A percentile compares a stretch with the other conserved stretches of the same genome.
Conservation (phyloP, 2,888 invertebrate genomes). For the Syritta pipiens region DNA sequence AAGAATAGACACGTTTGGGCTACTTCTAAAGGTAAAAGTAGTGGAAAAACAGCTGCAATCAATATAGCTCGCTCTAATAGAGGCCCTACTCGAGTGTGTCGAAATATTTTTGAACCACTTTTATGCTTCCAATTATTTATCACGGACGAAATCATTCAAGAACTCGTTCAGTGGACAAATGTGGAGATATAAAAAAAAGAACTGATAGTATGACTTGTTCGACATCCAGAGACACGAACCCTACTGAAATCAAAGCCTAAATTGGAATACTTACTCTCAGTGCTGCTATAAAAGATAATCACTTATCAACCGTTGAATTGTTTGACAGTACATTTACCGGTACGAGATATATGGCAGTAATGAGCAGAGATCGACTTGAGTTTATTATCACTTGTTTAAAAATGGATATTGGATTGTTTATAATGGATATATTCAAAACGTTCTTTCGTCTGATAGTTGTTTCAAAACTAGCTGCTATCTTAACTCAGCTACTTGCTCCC, state of each 20-base stretch:
- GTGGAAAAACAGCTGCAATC: conserved; percentile 27
- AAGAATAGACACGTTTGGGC: conserved; percentile 37
- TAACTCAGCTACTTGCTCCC: too few species aligned
- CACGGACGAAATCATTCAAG: conserved; percentile 39
- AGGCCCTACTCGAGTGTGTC: conserved; percentile 45
- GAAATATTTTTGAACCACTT: conserved; percentile 35
- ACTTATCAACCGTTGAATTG: conserved; percentile 68
- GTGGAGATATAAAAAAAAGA: conserved; percentile 42
- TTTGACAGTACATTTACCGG: conserved; percentile 68
- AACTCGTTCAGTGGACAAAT: conserved; percentile 45
- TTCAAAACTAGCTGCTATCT: too few species aligned
- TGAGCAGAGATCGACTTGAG: conserved; percentile 67
- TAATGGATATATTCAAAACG: too few species aligned
- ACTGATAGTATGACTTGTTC: conserved; percentile 39
- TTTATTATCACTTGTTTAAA: conserved; percentile 64
- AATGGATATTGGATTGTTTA: too few species aligned
- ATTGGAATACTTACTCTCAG: conserved; percentile 60
- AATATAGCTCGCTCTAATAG: conserved; percentile 44
- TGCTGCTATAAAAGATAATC: conserved; percentile 65
- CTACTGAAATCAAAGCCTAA: conserved; percentile 57
- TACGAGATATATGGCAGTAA: conserved; percentile 68
- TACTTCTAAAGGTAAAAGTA: conserved; percentile 27
- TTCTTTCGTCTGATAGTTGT: too few species aligned
- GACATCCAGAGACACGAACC: conserved; percentile 45
- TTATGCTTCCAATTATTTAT: conserved; percentile 46